Percentiles rank a stretch among this genome's conserved stretches.
Conservation (phyloP, 2,888 invertebrate genomes). For the Taphrorychus bicolor region DNA sequence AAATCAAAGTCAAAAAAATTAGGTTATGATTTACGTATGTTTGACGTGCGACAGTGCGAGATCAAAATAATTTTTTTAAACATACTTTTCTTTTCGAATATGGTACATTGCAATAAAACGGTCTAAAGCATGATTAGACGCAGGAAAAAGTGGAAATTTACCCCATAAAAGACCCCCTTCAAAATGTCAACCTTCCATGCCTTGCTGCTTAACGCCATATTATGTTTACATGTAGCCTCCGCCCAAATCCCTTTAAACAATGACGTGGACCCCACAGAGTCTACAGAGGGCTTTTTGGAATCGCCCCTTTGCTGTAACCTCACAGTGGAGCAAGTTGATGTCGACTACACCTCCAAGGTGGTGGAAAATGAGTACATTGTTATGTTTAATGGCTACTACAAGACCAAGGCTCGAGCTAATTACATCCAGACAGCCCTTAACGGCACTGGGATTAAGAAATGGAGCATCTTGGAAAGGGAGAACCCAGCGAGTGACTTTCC, state of each 20-base stretch:
- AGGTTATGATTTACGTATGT: too few relatives aligned
- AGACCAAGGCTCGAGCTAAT: conserved; percentile 72
- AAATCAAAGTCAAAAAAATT: not conserved
- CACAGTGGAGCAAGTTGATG: conserved; percentile 61
- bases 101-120: not conserved
- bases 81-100: too few relatives aligned
- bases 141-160: conserved; percentile 49
- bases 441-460: conserved; percentile 73
- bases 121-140: conserved; percentile 48
- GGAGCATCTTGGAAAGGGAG: conserved; percentile 78
- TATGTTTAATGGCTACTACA: conserved; percentile 84
- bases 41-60: too few relatives aligned
- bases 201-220: conserved; percentile 30
- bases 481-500: conserved; percentile 87
- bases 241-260: conserved; percentile 28
- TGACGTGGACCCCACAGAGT: conserved; percentile 33
- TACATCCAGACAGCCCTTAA: conserved; percentile 81
- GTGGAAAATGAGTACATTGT: conserved; percentile 85
- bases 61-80: too few relatives aligned
- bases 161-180: not conserved
- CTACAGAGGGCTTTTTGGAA: conserved; percentile 56
- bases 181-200: conserved; percentile 42
- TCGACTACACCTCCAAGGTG: conserved; percentile 69
- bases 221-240: conserved; percentile 34
- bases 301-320: conserved; percentile 60